Evolutionary conservation across 1,140 invertebrate genomes (phyloP).

Genomic region (Tetragnatha versicolor): DNA sequence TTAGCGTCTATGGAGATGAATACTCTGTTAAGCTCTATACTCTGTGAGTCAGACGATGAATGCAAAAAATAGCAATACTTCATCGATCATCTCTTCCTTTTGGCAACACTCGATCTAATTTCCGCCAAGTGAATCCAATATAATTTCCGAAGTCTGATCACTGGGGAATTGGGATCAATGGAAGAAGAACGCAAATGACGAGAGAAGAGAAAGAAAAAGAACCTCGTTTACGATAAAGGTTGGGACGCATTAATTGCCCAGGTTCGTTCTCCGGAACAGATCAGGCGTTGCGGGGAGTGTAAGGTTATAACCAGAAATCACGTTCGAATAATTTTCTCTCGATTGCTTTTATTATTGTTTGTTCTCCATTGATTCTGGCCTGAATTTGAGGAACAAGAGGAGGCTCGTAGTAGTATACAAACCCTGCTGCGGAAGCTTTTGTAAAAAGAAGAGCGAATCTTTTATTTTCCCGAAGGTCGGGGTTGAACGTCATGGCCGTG

Average conservation of each 20-base stretch:
- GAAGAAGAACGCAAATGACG: not conserved
- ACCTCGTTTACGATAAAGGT: slow-evolving; percentile 2
- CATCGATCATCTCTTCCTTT: too few relatives aligned
- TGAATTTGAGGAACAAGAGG: slow-evolving; percentile 17
- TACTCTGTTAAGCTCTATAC: too few relatives aligned
- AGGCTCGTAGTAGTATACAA: slow-evolving; percentile 4
- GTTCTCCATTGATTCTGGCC: slow-evolving; percentile 11
- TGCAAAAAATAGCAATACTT: too few relatives aligned
- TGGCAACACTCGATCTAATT: too few relatives aligned
- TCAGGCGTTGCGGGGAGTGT: not conserved
- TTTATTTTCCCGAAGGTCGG: slow-evolving; percentile 40
- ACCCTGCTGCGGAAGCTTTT: slow-evolving; percentile 26
- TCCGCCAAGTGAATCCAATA: too few relatives aligned
- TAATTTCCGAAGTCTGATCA: too few relatives aligned
- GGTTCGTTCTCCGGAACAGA: not conserved
- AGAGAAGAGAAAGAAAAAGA: not conserved
- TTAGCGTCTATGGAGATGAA: too few relatives aligned
- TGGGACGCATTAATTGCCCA: slow-evolving; percentile 24
- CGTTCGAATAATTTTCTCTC: not conserved
- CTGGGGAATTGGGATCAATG: not conserved
- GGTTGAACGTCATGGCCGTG: slow-evolving; percentile 51
- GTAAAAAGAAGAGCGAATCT: slow-evolving; percentile 10
- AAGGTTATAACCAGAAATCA: not conserved
- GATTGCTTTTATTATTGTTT: too few relatives aligned
- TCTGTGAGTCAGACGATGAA: too few relatives aligned